phyloP scores from a whole-genome alignment of 2,888 invertebrate genomes.

The Cantharis nigra region DNA sequence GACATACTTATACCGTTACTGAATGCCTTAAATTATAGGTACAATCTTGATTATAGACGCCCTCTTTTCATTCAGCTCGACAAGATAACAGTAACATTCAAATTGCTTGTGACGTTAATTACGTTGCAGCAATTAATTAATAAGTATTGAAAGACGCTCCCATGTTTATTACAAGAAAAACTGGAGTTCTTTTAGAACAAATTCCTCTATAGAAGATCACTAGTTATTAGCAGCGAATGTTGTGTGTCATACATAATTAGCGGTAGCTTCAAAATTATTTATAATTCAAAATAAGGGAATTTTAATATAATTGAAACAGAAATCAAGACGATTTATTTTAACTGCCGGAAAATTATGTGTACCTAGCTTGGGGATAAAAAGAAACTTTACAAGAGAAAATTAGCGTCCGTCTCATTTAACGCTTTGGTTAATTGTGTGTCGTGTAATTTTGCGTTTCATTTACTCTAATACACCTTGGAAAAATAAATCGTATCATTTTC shows the following conservation, averaged over 20 bases:
- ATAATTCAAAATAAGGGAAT: neutral
- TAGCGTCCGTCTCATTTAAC: conserved; percentile 35
- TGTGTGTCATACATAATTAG: neutral
- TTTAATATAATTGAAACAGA: neutral
- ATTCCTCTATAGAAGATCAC: neutral
- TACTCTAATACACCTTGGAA: conserved; percentile 23
- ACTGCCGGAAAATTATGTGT: conserved; percentile 8
- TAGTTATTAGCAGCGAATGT: neutral
- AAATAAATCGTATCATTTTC: conserved; percentile 23
- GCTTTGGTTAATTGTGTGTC: conserved; percentile 27
- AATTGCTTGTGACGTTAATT: conserved; percentile 47
- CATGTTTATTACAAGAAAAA: neutral
- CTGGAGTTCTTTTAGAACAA: neutral
- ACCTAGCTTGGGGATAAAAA: conserved; percentile 22
- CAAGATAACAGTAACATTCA: conserved; percentile 52
- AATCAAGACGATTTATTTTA: conserved; percentile 1
- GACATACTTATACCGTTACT: conserved; percentile 46
- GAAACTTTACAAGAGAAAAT: conserved; percentile 35
- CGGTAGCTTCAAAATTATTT: neutral
- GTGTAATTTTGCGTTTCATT: conserved; percentile 23
- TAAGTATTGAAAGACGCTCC: conserved; percentile 13
- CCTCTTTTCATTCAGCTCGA: conserved; percentile 48
- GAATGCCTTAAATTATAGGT: conserved; percentile 50
- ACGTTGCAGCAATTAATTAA: conserved; percentile 40
- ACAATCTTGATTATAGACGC: conserved; percentile 32